Percentiles rank a stretch among this genome's conserved stretches.
Evolutionary conservation across 2,113 vertebrate species (phyloP).

Genomic region (Limanda limanda): DNA sequence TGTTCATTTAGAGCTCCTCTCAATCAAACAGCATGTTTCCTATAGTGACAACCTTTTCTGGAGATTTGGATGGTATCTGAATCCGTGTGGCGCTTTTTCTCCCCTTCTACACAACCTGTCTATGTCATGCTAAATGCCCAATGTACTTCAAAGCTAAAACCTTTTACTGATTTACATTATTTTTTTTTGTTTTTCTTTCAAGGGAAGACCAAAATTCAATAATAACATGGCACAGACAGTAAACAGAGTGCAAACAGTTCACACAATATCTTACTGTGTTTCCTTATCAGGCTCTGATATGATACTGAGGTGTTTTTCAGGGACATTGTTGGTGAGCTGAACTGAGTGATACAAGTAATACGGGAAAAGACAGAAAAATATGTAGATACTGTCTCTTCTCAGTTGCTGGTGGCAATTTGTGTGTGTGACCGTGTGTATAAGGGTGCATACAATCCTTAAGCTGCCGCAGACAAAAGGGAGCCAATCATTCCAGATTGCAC

Average conservation of each 20-base stretch:
- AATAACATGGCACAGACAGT: not conserved
- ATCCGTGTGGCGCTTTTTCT: not conserved
- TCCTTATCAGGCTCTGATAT: not conserved
- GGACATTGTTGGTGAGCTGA: not conserved
- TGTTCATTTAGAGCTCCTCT: too few relatives aligned
- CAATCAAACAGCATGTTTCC: too few relatives aligned
- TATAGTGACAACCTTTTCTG: not conserved
- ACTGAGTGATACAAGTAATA: conserved; percentile 1
- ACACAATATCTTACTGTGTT: not conserved
- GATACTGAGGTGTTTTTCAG: not conserved
- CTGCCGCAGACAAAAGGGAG: conserved; percentile 71
- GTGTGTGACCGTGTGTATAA: conserved; percentile 14
- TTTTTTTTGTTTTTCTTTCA: not conserved
- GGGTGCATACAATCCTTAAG: conserved; percentile 64
- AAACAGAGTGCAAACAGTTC: not conserved
- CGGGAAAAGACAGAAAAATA: conserved; percentile 17
- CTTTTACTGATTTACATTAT: too few relatives aligned
- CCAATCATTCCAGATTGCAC: conserved; percentile 83
- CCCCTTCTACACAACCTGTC: not conserved
- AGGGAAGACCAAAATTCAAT: not conserved
- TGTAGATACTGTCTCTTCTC: conserved; percentile 20
- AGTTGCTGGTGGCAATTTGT: conserved; percentile 5
- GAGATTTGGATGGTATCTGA: not conserved
- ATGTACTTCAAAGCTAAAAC: too few relatives aligned
- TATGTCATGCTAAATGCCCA: not conserved